Percentiles rank a stretch among this genome's conserved stretches.
phyloP scores from a whole-genome alignment of 1,140 invertebrate species.

The Macrosteles quadrilineatus region DNA sequence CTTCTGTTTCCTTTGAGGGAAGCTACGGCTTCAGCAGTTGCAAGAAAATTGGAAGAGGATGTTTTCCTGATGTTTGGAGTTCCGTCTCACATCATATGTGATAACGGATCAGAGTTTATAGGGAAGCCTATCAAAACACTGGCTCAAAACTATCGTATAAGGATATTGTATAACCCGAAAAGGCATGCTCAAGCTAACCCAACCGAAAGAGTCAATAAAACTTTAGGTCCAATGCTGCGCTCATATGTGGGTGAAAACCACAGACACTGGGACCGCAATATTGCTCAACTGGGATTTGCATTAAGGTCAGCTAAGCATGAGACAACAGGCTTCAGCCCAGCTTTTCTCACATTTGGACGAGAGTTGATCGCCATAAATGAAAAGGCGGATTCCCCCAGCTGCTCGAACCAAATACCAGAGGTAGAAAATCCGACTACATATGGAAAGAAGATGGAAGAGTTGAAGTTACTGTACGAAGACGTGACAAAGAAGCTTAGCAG shows the following conservation, averaged over 20 bases:
- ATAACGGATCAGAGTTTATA: background rate
- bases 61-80: background rate
- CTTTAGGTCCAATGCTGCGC: background rate
- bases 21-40: background rate
- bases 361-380: too few relatives aligned
- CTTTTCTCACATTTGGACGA: background rate
- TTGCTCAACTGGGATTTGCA: background rate
- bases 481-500: background rate
- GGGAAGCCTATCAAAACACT: background rate
- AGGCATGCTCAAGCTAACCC: background rate
- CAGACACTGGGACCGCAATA: background rate
- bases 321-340: background rate
- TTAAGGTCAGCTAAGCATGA: background rate
- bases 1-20: background rate
- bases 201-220: background rate
- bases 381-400: background rate
- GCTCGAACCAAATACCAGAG: background rate
- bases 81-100: background rate
- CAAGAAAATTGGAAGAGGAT: background rate
- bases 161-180: background rate
- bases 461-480: background rate
- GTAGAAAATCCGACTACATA: background rate
- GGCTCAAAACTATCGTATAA: background rate
- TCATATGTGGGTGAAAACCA: background rate
- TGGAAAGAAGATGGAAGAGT: background rate